Evolutionary conservation across 2,888 invertebrate genomes (phyloP).

Genomic region (Acronicta aceris): DNA sequence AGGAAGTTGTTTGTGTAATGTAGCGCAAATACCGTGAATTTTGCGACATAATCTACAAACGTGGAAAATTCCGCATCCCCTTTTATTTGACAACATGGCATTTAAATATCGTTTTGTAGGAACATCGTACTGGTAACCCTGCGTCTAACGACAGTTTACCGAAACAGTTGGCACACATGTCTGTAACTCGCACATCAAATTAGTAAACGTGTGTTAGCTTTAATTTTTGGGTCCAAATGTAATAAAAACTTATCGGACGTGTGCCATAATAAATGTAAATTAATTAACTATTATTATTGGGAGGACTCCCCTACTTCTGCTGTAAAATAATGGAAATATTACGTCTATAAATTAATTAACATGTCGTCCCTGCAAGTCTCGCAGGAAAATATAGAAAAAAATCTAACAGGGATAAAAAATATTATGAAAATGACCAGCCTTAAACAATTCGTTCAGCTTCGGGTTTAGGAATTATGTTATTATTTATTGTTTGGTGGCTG

Average conservation of each 20-base stretch:
- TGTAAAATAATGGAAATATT: slow-evolving; percentile 16
- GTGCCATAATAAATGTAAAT: slow-evolving; percentile 46
- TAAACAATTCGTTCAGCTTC: no score
- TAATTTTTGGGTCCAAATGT: slow-evolving; percentile 55
- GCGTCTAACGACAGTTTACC: slow-evolving; percentile 36
- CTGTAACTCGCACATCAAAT: slow-evolving; percentile 47
- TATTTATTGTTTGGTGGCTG: no score
- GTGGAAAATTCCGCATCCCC: slow-evolving; percentile 2
- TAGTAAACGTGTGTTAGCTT: slow-evolving; percentile 48
- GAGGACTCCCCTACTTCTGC: slow-evolving; percentile 8
- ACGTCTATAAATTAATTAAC: slow-evolving; percentile 19
- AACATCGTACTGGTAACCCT: slow-evolving; percentile 28
- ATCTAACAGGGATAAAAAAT: no score
- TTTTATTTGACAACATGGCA: slow-evolving; percentile 24
- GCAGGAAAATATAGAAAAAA: no score
- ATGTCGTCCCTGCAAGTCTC: slow-evolving; percentile 5
- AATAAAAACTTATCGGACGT: slow-evolving; percentile 54
- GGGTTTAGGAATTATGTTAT: no score
- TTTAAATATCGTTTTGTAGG: slow-evolving; percentile 18
- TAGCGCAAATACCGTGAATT: slow-evolving; percentile 2
- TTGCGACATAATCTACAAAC: slow-evolving; percentile 7
- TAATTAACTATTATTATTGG: slow-evolving; percentile 43
- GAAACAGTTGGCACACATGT: slow-evolving; percentile 48
- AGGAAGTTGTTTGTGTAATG: neutral
- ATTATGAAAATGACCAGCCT: no score